A percentile compares a stretch with the other conserved stretches of the same genome.
phyloP scores from a whole-genome alignment of 2,888 invertebrate genomes.

The Cremastinae sp. region DNA sequence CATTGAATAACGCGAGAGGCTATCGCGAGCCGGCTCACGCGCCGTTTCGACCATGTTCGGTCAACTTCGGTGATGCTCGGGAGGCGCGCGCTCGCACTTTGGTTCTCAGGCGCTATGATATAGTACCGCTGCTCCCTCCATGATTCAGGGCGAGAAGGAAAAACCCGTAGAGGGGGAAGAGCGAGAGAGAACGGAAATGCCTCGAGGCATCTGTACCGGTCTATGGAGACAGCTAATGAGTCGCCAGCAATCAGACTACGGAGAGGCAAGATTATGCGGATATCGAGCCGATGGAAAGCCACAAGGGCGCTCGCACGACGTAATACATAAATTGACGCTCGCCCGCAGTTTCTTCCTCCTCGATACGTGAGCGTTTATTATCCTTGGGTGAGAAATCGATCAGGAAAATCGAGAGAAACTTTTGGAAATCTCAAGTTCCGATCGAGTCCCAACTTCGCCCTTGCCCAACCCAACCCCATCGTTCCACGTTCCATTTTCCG shows the following conservation, averaged over 20 bases:
- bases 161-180: conserved; percentile 17
- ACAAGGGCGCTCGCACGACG: background rate
- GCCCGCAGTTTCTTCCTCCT: background rate
- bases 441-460: conserved; percentile 41
- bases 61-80: conserved; percentile 62
- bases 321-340: background rate
- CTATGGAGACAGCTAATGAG: conserved; percentile 72
- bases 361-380: conserved; percentile 18
- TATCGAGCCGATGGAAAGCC: conserved; percentile 1
- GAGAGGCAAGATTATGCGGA: conserved; percentile 29
- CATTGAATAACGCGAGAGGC: conserved; percentile 73
- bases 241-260: conserved; percentile 69
- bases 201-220: conserved; percentile 37
- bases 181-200: conserved; percentile 32
- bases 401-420: conserved; percentile 52
- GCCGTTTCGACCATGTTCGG: conserved; percentile 66
- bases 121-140: conserved; percentile 62
- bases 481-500: conserved; percentile 3
- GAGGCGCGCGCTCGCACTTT: conserved; percentile 60
- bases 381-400: conserved; percentile 50
- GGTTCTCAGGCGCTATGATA: conserved; percentile 69
- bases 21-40: conserved; percentile 69
- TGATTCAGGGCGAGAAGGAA: conserved; percentile 15
- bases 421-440: conserved; percentile 56
- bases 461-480: conserved; percentile 13